Percentiles rank a stretch among this genome's conserved stretches.
phyloP scores from a whole-genome alignment of 1,140 invertebrate species.

The Panulirus ornatus region DNA sequence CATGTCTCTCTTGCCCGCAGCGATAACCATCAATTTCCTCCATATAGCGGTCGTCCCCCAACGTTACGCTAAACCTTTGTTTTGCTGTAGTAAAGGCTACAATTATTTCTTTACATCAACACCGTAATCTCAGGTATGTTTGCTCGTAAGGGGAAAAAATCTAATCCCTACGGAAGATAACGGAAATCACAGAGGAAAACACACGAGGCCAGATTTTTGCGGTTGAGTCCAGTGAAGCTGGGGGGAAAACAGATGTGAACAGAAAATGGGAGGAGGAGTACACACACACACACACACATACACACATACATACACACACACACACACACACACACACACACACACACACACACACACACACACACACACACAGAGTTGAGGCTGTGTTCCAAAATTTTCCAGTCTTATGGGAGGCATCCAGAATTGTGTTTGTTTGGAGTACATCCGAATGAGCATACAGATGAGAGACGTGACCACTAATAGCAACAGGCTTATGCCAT shows the following conservation, averaged over 20 bases:
- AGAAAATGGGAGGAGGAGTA: not conserved
- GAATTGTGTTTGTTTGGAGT: too few species aligned
- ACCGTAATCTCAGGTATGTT: constrained; percentile 23
- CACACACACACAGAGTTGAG: too few species aligned
- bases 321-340: constrained; percentile 36
- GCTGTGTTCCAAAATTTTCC: too few species aligned
- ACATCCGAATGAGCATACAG: not conserved
- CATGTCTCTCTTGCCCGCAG: too few species aligned
- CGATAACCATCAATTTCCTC: too few species aligned
- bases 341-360: constrained; percentile 31
- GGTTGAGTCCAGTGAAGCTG: not conserved
- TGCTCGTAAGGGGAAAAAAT: not conserved
- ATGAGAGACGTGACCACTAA: not conserved
- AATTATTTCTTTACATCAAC: constrained; percentile 24
- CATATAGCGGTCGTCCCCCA: not conserved
- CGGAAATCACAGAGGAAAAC: not conserved
- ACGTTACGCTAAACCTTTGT: not conserved
- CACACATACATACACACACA: constrained; percentile 32
- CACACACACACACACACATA: not conserved
- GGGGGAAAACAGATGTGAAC: not conserved
- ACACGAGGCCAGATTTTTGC: constrained; percentile 20
- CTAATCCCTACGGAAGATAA: not conserved
- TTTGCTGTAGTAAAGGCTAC: not conserved
- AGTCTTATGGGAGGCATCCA: too few species aligned
- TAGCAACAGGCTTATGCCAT: not conserved